Conservation (phyloP, 2,888 invertebrate genomes). For the Julus scandinavius region DNA sequence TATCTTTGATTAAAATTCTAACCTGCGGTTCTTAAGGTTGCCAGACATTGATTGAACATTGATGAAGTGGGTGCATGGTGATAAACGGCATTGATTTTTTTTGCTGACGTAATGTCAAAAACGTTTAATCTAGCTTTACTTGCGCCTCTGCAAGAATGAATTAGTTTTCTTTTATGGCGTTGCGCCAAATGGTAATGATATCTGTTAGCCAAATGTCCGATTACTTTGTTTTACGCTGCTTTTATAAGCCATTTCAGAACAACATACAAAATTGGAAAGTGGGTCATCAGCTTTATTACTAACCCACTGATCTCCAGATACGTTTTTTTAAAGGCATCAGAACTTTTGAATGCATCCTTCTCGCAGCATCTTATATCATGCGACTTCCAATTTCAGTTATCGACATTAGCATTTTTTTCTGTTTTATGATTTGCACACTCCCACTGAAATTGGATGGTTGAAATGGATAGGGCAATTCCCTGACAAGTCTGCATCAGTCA, state of each 20-base stretch:
- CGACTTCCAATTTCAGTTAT: neutral
- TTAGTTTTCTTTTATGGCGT: neutral
- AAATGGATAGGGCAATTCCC: neutral
- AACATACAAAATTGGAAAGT: neutral
- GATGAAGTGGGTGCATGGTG: neutral
- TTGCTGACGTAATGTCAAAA: neutral
- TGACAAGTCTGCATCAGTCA: neutral
- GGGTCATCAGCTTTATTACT: neutral
- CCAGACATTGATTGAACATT: neutral
- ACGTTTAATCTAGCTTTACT: neutral
- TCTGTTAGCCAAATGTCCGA: neutral
- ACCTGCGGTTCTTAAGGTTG: neutral
- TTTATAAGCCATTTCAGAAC: neutral
- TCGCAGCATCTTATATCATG: neutral
- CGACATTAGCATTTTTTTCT: neutral
- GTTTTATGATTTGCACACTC: neutral
- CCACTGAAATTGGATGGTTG: neutral
- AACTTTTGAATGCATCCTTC: neutral
- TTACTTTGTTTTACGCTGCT: neutral
- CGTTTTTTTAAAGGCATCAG: neutral
- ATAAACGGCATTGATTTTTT: constrained; percentile 27
- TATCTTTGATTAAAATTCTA: constrained; percentile 10
- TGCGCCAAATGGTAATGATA: neutral
- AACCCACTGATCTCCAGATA: neutral
- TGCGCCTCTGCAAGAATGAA: neutral